These are phyloP conservation scores for Polypedilum vanderplanki DNA, from an alignment of 1,140 invertebrate species.

Conservation along the genomic window DNA sequence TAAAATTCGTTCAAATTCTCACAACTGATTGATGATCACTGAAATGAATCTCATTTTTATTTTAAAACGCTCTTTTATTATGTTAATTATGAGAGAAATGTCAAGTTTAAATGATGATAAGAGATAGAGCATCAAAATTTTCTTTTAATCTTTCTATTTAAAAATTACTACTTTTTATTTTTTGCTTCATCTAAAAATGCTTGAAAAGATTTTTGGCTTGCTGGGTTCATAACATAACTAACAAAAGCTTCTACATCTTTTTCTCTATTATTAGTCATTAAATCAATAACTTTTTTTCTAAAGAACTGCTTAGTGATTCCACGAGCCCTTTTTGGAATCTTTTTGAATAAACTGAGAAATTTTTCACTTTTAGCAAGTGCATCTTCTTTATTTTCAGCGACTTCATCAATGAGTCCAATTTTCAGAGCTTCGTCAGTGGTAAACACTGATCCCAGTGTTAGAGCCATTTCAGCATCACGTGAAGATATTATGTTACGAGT, in stretches of 20 bases:
- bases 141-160: no score
- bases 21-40: no score
- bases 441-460: constrained; percentile 66
- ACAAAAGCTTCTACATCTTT: constrained; percentile 53
- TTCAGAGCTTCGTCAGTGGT: constrained; percentile 66
- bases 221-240: constrained; percentile 47
- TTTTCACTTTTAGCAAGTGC: constrained; percentile 56
- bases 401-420: constrained; percentile 65
- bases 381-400: constrained; percentile 60
- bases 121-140: no score
- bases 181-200: constrained; percentile 48
- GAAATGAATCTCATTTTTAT: no score
- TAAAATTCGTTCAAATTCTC: no score
- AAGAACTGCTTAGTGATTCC: constrained; percentile 54
- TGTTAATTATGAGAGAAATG: no score
- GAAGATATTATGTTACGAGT: constrained; percentile 42
- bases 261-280: constrained; percentile 51
- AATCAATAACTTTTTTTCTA: constrained; percentile 47
- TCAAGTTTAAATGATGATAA: no score
- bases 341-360: constrained; percentile 57
- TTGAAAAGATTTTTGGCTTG: constrained; percentile 56
- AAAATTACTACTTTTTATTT: background rate
- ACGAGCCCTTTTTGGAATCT: constrained; percentile 55
- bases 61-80: no score
- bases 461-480: constrained; percentile 63